A percentile compares a stretch with the other conserved stretches of the same genome.
Conservation (phyloP, 2,888 invertebrate genomes). For the Adelognathus sp. region DNA sequence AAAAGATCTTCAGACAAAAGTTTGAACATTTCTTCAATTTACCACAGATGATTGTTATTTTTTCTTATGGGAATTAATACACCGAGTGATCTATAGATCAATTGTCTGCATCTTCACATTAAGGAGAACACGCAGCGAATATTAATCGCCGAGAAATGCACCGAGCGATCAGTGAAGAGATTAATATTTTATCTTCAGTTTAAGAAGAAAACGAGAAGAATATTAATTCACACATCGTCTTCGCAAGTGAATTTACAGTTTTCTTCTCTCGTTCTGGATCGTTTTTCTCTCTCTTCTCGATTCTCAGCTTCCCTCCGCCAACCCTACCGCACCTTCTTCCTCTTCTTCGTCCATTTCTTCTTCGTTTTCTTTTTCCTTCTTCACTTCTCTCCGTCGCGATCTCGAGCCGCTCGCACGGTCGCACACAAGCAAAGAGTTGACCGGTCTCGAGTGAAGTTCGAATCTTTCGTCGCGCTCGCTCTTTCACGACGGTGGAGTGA, state of each 20-base stretch:
- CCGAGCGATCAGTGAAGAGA: background rate
- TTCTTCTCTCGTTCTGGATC: constrained; percentile 18
- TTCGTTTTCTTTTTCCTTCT: constrained; percentile 30
- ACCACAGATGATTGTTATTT: too few species aligned
- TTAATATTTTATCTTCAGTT: too few species aligned
- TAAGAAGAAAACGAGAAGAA: background rate
- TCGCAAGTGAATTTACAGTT: constrained; percentile 22
- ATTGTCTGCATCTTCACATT: background rate
- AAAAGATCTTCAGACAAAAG: too few species aligned
- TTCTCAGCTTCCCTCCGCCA: constrained; percentile 10
- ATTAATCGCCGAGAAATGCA: background rate
- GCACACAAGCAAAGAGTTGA: constrained; percentile 47
- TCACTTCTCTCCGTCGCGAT: constrained; percentile 33
- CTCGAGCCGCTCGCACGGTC: constrained; percentile 6
- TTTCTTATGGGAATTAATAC: too few species aligned
- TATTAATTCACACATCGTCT: constrained; percentile 24
- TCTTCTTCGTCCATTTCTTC: constrained; percentile 11
- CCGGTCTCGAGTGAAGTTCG: constrained; percentile 52
- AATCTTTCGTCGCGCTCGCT: background rate
- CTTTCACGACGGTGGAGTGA: constrained; percentile 10
- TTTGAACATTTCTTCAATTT: too few species aligned
- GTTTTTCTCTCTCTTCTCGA: constrained; percentile 23
- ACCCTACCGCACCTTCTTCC: constrained; percentile 16
- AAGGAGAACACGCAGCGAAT: too few species aligned
- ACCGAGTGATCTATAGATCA: too few species aligned